phyloP scores from a whole-genome alignment of 2,797 vertebrate genomes.

The Champsocephalus gunnari region DNA sequence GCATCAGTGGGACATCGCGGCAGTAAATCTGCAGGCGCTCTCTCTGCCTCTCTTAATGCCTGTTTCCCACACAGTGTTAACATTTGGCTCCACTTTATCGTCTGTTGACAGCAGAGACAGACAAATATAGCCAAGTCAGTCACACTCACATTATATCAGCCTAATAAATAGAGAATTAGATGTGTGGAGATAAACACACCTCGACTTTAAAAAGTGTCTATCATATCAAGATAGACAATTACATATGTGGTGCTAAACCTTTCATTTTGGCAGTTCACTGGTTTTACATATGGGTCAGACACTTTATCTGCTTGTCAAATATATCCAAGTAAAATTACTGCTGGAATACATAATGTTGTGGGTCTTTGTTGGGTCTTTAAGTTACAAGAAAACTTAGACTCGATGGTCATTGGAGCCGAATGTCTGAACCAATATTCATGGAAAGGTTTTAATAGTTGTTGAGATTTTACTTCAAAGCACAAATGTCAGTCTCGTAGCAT shows the following conservation, averaged over 20 bases:
- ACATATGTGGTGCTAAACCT: not conserved
- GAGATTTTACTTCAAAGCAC: not conserved
- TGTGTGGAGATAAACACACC: conserved; percentile 17
- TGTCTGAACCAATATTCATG: not conserved
- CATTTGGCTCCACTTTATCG: conserved; percentile 70
- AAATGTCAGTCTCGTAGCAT: not conserved
- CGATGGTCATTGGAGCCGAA: not conserved
- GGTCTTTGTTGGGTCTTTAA: not conserved
- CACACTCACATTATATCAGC: conserved; percentile 7
- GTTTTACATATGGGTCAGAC: not conserved
- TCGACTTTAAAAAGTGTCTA: not conserved
- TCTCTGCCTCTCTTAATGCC: conserved; percentile 63
- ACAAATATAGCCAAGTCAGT: conserved; percentile 24
- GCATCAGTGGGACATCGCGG: conserved; percentile 72
- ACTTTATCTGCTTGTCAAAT: not conserved
- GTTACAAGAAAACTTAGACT: no score
- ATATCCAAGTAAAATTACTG: not conserved
- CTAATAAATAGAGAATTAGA: conserved; percentile 11
- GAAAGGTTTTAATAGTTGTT: not conserved
- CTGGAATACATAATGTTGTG: no score
- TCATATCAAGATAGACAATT: not conserved
- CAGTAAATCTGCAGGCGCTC: conserved; percentile 76
- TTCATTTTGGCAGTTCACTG: not conserved
- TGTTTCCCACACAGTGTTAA: conserved; percentile 65
- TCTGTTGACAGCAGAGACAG: conserved; percentile 41